phyloP scores from a whole-genome alignment of 1,140 invertebrate species.

The Hormaphis cornu region DNA sequence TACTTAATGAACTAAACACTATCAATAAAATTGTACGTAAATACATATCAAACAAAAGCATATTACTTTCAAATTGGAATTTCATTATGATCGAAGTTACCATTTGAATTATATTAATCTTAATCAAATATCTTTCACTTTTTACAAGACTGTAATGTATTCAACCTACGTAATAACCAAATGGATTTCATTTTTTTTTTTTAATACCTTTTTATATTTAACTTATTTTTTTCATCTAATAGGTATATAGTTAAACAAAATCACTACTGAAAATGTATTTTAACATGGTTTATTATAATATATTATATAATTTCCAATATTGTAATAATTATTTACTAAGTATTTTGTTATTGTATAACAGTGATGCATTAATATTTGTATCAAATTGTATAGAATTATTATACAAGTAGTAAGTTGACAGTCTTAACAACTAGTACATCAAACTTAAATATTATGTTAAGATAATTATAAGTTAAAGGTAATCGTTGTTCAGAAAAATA shows the following conservation, averaged over 20 bases:
- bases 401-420: conserved; percentile 1
- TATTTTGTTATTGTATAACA: neutral
- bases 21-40: neutral
- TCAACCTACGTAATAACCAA: neutral
- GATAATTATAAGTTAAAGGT: neutral
- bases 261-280: neutral
- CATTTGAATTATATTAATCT: neutral
- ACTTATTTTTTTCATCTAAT: neutral
- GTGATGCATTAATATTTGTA: neutral
- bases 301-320: neutral
- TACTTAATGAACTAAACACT: neutral
- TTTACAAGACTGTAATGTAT: neutral
- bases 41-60: conserved; percentile 4
- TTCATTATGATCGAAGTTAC: neutral
- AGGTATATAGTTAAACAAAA: neutral
- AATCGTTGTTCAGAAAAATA: neutral
- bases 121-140: neutral
- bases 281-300: neutral
- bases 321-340: neutral
- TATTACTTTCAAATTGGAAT: neutral
- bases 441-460: neutral
- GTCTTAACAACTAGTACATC: neutral
- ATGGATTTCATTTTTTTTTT: neutral
- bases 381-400: neutral
- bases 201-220: neutral